Evolutionary conservation across 2,113 vertebrate genomes (phyloP), one percentile per base, ranked within the genome.

Genomic region (Oryzias celebensis): DNA sequence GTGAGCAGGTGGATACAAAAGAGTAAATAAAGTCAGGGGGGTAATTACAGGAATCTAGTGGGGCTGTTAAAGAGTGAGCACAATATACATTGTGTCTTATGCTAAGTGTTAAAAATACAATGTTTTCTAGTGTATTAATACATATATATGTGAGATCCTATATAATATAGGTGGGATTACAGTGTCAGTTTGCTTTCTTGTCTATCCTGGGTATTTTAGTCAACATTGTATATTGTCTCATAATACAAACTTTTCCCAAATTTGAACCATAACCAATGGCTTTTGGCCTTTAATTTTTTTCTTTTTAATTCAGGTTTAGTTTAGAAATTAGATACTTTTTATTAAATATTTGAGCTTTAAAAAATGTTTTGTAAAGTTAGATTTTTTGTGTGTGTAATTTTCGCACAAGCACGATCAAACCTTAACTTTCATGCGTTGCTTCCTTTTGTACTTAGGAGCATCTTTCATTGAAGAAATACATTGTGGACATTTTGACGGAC

Each of bases 381-480:
- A 28, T 28, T 28, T 28, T 5, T 28, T 28, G 1, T 6, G 1
- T 28, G 5, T 6, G 5, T 3, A 4, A 26, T 26, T 26, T 26
- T 26, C 26, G 3, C 26, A 26, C 5, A 26, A 4, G 26, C 26
- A 28, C 26, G 7, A 28, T 12, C 10, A 8, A 48, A 18, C 47
- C n/a, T 48, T 48, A 47, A 47, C 12, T 6, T 48, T 18, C 20
- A 45, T 48, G 7, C 42, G 43, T 73, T 12, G 71, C 62, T 36
- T 44, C 31, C 28, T 42, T 66, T 5, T 73, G 48, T 23, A 67
- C 58, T 7, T 72, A 99, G 97, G 97, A 99, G 55, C 97, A 99
- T 83, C 93, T 99, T 50, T 99, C 97, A 31, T 85, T 97, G 78
- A 98, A 98, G 87, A 99, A 98, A 80, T 99, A 99, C 81, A 94